A percentile compares a stretch with the other conserved stretches of the same genome.
Evolutionary conservation across 1,140 invertebrate species (phyloP).

Genomic region (Marisa cornuarietis): DNA sequence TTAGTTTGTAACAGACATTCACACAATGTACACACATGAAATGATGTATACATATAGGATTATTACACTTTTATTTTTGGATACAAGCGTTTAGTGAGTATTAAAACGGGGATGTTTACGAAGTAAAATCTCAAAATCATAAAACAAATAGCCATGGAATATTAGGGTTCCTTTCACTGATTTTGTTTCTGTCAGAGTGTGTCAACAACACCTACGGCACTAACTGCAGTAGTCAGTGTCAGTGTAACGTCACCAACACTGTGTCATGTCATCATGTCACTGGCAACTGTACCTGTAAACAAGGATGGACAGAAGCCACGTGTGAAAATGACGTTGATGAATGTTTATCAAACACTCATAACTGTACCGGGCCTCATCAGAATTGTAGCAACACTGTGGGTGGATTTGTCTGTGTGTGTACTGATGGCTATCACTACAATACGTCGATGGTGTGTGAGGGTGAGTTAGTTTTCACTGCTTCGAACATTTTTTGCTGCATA

Average conservation of each 20-base stretch:
- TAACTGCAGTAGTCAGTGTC: neutral
- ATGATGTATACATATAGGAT: no score
- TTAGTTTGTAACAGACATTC: no score
- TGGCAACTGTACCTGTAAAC: conserved; percentile 16
- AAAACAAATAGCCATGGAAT: no score
- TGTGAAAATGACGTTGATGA: conserved; percentile 17
- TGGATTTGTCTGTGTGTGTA: neutral
- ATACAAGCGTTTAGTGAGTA: no score
- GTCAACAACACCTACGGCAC: neutral
- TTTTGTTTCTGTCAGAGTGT: neutral
- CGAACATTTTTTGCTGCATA: no score
- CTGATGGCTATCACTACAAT: neutral
- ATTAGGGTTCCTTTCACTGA: no score
- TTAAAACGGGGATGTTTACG: no score
- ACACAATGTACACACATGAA: no score
- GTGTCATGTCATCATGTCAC: conserved; percentile 1
- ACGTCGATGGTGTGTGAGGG: no score
- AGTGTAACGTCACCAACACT: conserved; percentile 4
- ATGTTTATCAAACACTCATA: conserved; percentile 23
- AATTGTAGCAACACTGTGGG: neutral
- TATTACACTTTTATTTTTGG: no score
- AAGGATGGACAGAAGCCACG: conserved; percentile 3
- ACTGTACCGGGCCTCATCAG: neutral
- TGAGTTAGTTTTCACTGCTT: no score
- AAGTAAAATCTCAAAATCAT: no score